These are phyloP conservation scores for Furcifer pardalis DNA, from an alignment of 2,797 vertebrate species.

Conservation along the genomic window DNA sequence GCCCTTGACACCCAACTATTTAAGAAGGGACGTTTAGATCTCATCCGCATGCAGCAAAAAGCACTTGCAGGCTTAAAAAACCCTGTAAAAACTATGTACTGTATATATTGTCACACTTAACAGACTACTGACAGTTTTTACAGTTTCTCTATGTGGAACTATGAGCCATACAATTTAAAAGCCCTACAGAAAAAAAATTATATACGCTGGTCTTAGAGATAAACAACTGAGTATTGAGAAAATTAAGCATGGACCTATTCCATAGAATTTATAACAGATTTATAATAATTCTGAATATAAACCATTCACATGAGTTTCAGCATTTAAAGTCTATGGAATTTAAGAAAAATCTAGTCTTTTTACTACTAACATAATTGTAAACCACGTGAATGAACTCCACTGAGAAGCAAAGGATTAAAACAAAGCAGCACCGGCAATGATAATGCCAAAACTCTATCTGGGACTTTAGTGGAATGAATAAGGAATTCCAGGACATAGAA, in stretches of 20 bases:
- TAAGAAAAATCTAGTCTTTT: background rate
- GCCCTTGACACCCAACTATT: background rate
- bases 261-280: too few species aligned
- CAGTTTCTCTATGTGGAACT: background rate
- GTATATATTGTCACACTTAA: background rate
- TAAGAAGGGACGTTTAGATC: background rate
- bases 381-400: background rate
- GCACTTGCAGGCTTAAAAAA: background rate
- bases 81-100: constrained; percentile 1
- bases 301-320: background rate
- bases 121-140: constrained; percentile 11
- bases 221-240: background rate
- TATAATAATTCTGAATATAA: background rate
- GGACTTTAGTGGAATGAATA: background rate
- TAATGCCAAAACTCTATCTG: background rate
- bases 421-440: too few species aligned
- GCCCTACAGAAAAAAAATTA: background rate
- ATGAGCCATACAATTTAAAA: background rate
- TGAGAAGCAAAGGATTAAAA: background rate
- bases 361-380: background rate
- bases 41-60: background rate
- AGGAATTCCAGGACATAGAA: background rate
- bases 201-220: constrained; percentile 42
- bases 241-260: background rate
- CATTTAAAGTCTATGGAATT: background rate